These are phyloP conservation scores for Hirtodrosophila histrioides DNA, from an alignment of 2,888 invertebrate species.

Conservation along the genomic window DNA sequence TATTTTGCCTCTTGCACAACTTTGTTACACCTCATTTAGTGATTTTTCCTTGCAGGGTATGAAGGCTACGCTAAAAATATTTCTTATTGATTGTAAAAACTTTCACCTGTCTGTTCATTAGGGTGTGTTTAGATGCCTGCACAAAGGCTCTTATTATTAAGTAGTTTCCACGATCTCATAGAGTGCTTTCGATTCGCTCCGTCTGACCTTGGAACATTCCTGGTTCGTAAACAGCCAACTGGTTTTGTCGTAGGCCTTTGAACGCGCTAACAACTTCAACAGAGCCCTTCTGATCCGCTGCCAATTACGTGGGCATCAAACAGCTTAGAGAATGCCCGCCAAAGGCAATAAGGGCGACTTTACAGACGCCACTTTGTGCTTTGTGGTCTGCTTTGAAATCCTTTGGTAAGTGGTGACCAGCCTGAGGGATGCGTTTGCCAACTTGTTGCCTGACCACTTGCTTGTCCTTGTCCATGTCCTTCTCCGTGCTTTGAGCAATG, in stretches of 20 bases:
- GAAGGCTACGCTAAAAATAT: too few relatives aligned
- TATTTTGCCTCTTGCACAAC: too few relatives aligned
- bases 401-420: conserved; percentile 34
- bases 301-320: conserved; percentile 51
- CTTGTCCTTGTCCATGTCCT: background rate
- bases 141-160: too few relatives aligned
- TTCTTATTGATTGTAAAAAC: too few relatives aligned
- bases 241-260: conserved; percentile 7
- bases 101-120: too few relatives aligned
- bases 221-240: background rate
- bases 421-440: conserved; percentile 16
- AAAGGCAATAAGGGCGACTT: conserved; percentile 24
- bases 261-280: conserved; percentile 20
- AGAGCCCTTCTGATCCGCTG: conserved; percentile 47
- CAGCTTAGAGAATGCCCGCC: conserved; percentile 45
- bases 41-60: too few relatives aligned
- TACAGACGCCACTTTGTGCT: conserved; percentile 20
- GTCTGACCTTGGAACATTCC: background rate
- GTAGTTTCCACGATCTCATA: conserved; percentile 5
- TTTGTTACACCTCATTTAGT: too few relatives aligned
- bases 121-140: too few relatives aligned
- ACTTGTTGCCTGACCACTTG: conserved; percentile 30
- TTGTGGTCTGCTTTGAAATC: conserved; percentile 35
- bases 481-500: background rate
- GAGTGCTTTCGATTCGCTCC: conserved; percentile 5